phyloP scores from a whole-genome alignment of 2,797 vertebrate species.

The Paratrypauchen microcephalus region DNA sequence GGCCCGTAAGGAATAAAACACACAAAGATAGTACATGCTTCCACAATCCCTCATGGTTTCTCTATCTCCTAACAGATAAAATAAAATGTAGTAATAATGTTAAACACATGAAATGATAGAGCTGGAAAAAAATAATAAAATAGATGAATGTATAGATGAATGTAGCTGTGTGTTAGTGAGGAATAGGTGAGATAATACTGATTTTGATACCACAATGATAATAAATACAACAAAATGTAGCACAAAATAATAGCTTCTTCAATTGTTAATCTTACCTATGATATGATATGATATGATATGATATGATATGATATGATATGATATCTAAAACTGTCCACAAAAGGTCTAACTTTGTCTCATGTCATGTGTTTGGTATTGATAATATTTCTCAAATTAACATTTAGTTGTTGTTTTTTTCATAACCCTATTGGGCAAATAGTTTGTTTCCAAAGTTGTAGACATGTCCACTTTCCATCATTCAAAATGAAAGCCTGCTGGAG shows the following conservation, averaged over 20 bases:
- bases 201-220: too few relatives aligned
- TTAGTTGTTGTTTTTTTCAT: too few relatives aligned
- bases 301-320: too few relatives aligned
- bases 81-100: conserved; percentile 52
- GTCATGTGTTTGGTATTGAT: too few relatives aligned
- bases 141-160: too few relatives aligned
- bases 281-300: too few relatives aligned
- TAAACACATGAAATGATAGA: conserved; percentile 32
- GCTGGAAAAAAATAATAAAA: not conserved
- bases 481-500: conserved; percentile 59
- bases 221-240: not conserved
- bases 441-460: conserved; percentile 62
- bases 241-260: not conserved
- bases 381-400: too few relatives aligned
- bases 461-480: conserved; percentile 53
- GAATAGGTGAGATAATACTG: not conserved
- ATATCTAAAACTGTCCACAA: too few relatives aligned
- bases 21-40: conserved; percentile 26
- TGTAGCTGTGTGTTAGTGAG: conserved; percentile 28
- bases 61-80: conserved; percentile 42
- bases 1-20: conserved; percentile 66
- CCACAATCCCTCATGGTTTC: conserved; percentile 31
- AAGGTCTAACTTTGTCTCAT: too few relatives aligned
- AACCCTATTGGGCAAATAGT: conserved; percentile 34
- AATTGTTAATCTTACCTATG: not conserved